These are phyloP conservation scores for Amia ocellicauda DNA, from an alignment of 2,113 vertebrate genomes.

Conservation along the genomic window DNA sequence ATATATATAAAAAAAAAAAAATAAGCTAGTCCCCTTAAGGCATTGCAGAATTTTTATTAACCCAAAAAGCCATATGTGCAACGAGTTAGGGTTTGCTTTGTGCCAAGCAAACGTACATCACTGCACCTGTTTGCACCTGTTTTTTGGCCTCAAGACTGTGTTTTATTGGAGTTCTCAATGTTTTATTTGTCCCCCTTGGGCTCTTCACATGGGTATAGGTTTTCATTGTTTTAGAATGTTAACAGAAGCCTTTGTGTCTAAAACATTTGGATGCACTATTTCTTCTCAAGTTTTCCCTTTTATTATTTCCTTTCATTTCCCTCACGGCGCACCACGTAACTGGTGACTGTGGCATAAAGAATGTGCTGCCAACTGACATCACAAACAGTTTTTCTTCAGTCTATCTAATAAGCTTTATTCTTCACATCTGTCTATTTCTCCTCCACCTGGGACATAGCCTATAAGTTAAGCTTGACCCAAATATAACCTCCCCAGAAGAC, in stretches of 20 bases:
- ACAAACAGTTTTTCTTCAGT: too few species aligned
- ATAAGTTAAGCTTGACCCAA: constrained; percentile 25
- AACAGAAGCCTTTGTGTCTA: constrained; percentile 4
- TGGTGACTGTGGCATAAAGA: background rate
- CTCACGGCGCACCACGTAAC: background rate
- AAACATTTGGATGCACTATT: background rate
- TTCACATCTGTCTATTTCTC: too few species aligned
- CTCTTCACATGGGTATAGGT: background rate
- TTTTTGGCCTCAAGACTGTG: background rate
- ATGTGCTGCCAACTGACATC: too few species aligned
- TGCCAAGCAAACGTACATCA: constrained; percentile 3
- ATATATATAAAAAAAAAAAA: background rate
- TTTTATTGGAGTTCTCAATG: constrained; percentile 4
- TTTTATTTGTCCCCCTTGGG: constrained; percentile 5
- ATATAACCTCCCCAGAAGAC: constrained; percentile 11
- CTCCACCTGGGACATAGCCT: too few species aligned
- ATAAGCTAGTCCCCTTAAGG: background rate
- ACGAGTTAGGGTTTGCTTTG: constrained; percentile 21
- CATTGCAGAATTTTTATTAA: constrained; percentile 28
- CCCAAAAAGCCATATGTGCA: constrained; percentile 14
- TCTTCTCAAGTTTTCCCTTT: background rate
- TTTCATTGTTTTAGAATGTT: background rate
- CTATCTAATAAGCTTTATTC: too few species aligned
- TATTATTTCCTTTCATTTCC: background rate
- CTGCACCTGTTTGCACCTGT: constrained; percentile 9